Conservation (phyloP, 30 jellyfish, hydroid and myxozoan species). For the Clytia hemisphaerica region DNA sequence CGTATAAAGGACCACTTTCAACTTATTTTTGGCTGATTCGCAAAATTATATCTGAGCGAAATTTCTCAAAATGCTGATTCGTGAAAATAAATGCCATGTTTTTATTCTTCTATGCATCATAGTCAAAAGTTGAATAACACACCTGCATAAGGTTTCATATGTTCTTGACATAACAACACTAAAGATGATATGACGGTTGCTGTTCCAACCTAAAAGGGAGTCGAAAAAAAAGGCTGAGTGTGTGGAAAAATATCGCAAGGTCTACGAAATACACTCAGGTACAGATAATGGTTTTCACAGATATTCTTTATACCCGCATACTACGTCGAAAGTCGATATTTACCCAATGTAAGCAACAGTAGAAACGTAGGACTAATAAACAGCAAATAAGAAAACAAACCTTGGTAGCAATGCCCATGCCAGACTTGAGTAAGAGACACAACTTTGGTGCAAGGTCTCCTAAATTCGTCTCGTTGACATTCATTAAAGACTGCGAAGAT, state of each 20-base stretch:
- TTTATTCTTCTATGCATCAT: too few relatives aligned
- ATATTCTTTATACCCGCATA: too few relatives aligned
- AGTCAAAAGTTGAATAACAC: too few relatives aligned
- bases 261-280: background rate
- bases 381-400: constrained; percentile 2
- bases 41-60: too few relatives aligned
- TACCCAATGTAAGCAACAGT: background rate
- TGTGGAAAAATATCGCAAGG: background rate
- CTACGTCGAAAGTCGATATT: too few relatives aligned
- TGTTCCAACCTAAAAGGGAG: constrained; percentile 74
- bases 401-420: constrained; percentile 92
- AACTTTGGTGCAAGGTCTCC: constrained; percentile 55
- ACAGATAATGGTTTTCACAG: background rate
- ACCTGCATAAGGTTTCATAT: constrained; percentile 74
- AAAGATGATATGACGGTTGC: constrained; percentile 51
- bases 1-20: too few relatives aligned
- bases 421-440: constrained; percentile 57
- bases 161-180: constrained; percentile 52
- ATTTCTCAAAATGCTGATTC: too few relatives aligned
- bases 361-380: background rate
- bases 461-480: constrained; percentile 52
- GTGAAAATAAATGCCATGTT: too few relatives aligned
- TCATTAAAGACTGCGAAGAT: too few relatives aligned
- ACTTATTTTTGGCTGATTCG: too few relatives aligned
- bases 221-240: too few relatives aligned